Evolutionary conservation across 2,113 vertebrate genomes (phyloP).

Genomic region (Corydoras maculifer): DNA sequence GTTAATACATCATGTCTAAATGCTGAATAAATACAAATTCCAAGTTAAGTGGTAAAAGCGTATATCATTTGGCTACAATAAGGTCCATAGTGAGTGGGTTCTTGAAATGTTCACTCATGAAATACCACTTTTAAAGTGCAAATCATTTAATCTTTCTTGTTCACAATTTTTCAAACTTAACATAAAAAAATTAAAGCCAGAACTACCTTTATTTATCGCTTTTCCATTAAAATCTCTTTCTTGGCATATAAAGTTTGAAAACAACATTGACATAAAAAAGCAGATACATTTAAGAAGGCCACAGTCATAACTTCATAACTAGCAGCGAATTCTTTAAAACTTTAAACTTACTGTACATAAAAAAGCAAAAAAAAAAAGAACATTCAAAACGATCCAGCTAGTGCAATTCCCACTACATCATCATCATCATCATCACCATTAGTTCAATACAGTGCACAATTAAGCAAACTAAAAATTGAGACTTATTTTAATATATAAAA

Average conservation of each 20-base stretch:
- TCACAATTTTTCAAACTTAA: constrained; percentile 5
- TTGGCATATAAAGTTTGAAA: neutral
- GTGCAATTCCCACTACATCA: neutral
- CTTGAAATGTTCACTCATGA: constrained; percentile 11
- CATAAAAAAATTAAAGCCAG: neutral
- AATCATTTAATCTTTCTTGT: constrained; percentile 11
- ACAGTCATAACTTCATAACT: neutral
- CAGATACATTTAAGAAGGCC: constrained; percentile 14
- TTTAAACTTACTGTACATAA: neutral
- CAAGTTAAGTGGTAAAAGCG: constrained; percentile 14
- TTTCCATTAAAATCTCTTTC: neutral
- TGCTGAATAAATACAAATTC: too few relatives aligned
- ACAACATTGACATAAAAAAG: neutral
- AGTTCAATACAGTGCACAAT: neutral
- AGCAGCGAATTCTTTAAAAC: constrained; percentile 14
- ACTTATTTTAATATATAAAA: too few relatives aligned
- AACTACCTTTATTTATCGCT: neutral
- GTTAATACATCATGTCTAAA: too few relatives aligned
- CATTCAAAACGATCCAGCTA: neutral
- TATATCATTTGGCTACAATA: constrained; percentile 41
- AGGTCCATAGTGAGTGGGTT: constrained; percentile 13
- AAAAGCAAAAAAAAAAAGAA: neutral
- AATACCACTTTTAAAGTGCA: constrained; percentile 26
- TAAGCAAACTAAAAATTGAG: neutral
- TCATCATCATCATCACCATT: neutral